Conservation (phyloP, 2,888 invertebrate genomes). For the Eledona agricola region DNA sequence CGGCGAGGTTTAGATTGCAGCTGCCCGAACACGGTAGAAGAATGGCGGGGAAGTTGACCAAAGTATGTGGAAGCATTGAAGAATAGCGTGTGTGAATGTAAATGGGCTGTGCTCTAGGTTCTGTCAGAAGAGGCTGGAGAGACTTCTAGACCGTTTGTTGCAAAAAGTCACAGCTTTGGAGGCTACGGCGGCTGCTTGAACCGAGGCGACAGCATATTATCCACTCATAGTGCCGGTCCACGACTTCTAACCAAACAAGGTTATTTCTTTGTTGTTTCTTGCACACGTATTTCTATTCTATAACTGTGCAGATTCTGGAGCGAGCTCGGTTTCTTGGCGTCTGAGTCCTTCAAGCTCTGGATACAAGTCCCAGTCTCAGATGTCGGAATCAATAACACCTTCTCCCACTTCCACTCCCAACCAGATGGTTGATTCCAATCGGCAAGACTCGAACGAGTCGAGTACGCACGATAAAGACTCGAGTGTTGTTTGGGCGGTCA, state of each 20-base stretch:
- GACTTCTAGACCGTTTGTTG: conserved; percentile 67
- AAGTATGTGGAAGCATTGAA: too few relatives aligned
- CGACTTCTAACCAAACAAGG: conserved; percentile 82
- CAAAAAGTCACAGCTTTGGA: conserved; percentile 89
- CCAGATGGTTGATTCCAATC: conserved; percentile 46
- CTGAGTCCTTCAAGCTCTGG: conserved; percentile 80
- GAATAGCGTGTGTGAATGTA: too few relatives aligned
- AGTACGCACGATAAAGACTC: conserved; percentile 12
- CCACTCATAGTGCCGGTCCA: conserved; percentile 70
- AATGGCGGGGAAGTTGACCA: conserved; percentile 63
- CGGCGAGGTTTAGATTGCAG: conserved; percentile 59
- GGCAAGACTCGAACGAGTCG: conserved; percentile 51
- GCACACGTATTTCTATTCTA: neutral
- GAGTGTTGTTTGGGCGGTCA: conserved; percentile 83
- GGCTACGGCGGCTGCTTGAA: conserved; percentile 71
- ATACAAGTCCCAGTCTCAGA: conserved; percentile 77
- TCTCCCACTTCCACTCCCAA: conserved; percentile 73
- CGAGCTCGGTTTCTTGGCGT: conserved; percentile 70
- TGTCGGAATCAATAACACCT: conserved; percentile 81
- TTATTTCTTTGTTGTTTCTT: conserved; percentile 47
- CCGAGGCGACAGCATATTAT: conserved; percentile 72
- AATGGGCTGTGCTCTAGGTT: conserved; percentile 61
- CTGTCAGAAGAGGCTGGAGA: conserved; percentile 67
- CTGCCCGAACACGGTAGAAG: conserved; percentile 63
- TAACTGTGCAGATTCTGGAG: conserved; percentile 65